Percentiles rank a stretch among this genome's conserved stretches.
Conservation (phyloP, 2,888 invertebrate genomes). For the Stegophylla sp. region DNA sequence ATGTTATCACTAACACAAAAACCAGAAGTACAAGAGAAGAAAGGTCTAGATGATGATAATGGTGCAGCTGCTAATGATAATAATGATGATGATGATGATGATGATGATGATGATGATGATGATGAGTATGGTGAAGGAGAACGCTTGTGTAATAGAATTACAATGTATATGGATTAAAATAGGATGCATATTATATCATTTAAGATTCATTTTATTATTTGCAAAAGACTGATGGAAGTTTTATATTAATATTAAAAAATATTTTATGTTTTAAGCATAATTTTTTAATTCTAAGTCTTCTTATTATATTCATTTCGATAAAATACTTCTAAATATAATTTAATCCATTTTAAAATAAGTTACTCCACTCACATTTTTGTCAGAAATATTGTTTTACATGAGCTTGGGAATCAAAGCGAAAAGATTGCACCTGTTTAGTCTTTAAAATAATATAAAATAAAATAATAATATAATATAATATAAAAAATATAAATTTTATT, state of each 20-base stretch:
- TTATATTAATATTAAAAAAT: not conserved
- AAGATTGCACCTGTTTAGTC: too few species aligned
- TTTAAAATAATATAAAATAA: too few species aligned
- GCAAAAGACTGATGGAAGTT: slow-evolving; percentile 14
- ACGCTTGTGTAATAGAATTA: slow-evolving; percentile 28
- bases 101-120: slow-evolving; percentile 16
- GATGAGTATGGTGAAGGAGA: not conserved
- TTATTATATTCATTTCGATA: too few species aligned
- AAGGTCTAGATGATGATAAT: not conserved
- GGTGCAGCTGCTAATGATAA: not conserved
- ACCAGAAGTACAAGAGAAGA: not conserved
- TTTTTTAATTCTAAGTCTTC: too few species aligned
- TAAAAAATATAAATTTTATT: too few species aligned
- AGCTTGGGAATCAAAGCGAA: too few species aligned
- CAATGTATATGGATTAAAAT: slow-evolving; percentile 41
- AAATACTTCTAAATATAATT: too few species aligned
- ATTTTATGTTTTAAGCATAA: not conserved
- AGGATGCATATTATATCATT: not conserved
- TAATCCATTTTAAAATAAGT: too few species aligned
- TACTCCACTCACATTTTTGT: too few species aligned
- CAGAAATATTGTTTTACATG: too few species aligned
- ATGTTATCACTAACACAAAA: slow-evolving; percentile 47
- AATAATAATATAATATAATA: too few species aligned
- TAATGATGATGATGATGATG: not conserved
- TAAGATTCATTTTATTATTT: not conserved